Base-by-base conservation (phyloP, 2,113 vertebrate genomes). In the Eulacestoma nigropectus region DNA sequence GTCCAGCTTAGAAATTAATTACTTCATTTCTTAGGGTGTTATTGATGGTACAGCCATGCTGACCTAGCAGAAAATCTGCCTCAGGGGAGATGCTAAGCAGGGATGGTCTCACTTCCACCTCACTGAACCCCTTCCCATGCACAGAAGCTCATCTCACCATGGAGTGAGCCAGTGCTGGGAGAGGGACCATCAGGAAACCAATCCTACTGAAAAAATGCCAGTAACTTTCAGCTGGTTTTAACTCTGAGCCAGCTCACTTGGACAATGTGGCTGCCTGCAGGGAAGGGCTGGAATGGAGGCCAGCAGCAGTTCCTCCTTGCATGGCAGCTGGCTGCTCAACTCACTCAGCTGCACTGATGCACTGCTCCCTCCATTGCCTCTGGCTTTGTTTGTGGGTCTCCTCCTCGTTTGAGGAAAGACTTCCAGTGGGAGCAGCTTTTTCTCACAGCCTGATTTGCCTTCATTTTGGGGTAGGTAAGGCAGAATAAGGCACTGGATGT, bases 131-230 rank as follows among this genome's bases (percentile, higher is more conserved):
- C 39, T 74, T 94, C 27, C 69, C 30, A 18, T 25, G 21, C 47
- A 55, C 55, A 83, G 70, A 35, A 84, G 52, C n/a, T 90, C 49
- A 55, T 63, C 47, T 89, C 55, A 42, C 35, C 60, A 7, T 6
- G 1, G 33, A 78, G 60, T 0, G 0, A 89, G 56, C 52, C 17
- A 7, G 23, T 82, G 69, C 47, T 0, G 0, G 69, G 84, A 84
- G 47, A 39, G 7, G 17, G 39, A 84, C 39, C 30, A 16, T 44
- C 3, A 1, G 70, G 76, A 91, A 73, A 47, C 27, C 81, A 87
- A 32, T 72, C 87, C 94, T 84, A 16, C 53, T 91, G 92, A 59
- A 84, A 87, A 87, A 85, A 86, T 21, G 41, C 60, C 70, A 80
- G 53, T 47, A 62, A 81, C 89, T 69, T 92, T 73, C 10, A 6